phyloP scores from a whole-genome alignment of 2,888 invertebrate species.

The Suillia variegata region DNA sequence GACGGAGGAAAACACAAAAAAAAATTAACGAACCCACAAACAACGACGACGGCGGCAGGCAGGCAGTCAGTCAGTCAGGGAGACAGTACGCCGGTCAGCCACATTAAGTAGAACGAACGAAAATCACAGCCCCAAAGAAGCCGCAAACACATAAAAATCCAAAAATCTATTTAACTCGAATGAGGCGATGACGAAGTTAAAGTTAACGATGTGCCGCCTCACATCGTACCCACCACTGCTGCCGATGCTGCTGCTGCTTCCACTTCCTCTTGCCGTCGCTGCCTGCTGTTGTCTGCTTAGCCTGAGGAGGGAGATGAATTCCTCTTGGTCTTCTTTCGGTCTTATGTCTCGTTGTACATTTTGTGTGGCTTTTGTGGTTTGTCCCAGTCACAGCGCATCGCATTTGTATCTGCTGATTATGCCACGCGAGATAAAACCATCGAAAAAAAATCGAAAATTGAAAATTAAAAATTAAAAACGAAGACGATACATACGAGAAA shows the following conservation, averaged over 20 bases:
- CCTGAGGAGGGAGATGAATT: neutral
- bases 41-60: too few species aligned
- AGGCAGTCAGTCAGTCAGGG: too few species aligned
- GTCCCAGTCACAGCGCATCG: neutral
- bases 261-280: neutral
- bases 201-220: conserved; percentile 25
- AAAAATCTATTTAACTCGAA: conserved; percentile 27
- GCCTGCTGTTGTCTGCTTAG: neutral
- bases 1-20: too few species aligned
- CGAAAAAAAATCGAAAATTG: neutral
- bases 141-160: conserved; percentile 21
- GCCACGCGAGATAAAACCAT: neutral
- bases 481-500: too few species aligned
- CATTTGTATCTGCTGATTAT: neutral
- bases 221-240: conserved; percentile 4
- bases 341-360: neutral
- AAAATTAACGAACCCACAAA: too few species aligned
- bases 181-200: conserved; percentile 26
- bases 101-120: conserved; percentile 9
- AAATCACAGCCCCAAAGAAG: too few species aligned
- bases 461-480: too few species aligned
- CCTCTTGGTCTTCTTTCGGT: neutral
- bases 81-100: too few species aligned
- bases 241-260: neutral
- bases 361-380: conserved; percentile 3